Evolutionary conservation across 2,113 vertebrate species (phyloP), one percentile per base, ranked within the genome.

Genomic region (Phaethornis superciliosus): DNA sequence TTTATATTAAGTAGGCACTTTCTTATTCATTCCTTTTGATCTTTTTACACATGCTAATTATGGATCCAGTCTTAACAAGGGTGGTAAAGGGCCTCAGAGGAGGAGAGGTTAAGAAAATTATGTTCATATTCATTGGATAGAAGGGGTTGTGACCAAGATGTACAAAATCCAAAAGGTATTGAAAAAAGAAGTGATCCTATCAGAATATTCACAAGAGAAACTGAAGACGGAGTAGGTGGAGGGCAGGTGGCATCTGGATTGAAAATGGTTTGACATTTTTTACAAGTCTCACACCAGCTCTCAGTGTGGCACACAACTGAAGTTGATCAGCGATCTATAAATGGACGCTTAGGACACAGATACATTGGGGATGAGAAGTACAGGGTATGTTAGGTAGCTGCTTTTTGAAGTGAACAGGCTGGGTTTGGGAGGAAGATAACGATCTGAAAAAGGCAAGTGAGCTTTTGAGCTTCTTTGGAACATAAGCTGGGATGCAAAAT

Each of bases 101-200:
- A 83, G 64, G 47, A 13, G 18, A 90, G 90, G 94, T 95, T 95
- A 96, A 67, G 83, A 72, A 95, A 95, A 75, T 93, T 75, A 81
- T 88, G 82, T 96, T 96, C 96, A 55, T 92, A 97, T 96, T 94
- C 85, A 96, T 96, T 95, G 95, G 88, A 90, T 90, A 94, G 92
- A 92, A 89, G 91, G 33, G 64, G 78, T 96, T 30, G 0, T 78
- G 79, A 77, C 89, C 67, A 77, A 90, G 70, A 71, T 91, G 49
- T 94, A 85, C 92, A 90, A 83, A 90, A 85, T 89, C 37, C 54
- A 85, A 81, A 81, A 90, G 62, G 33, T 89, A 62, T 37, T 91
- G 81, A 71, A 88, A 64, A 10, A 63, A 77, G 74, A 79, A 63
- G 35, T 33, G 40, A 87, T 89, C 35, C 69, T 24, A 55, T 40